Evolutionary conservation across 53 echinoderm and acorn worm genomes (phyloP).

Genomic region (Echinarachnius parma): DNA sequence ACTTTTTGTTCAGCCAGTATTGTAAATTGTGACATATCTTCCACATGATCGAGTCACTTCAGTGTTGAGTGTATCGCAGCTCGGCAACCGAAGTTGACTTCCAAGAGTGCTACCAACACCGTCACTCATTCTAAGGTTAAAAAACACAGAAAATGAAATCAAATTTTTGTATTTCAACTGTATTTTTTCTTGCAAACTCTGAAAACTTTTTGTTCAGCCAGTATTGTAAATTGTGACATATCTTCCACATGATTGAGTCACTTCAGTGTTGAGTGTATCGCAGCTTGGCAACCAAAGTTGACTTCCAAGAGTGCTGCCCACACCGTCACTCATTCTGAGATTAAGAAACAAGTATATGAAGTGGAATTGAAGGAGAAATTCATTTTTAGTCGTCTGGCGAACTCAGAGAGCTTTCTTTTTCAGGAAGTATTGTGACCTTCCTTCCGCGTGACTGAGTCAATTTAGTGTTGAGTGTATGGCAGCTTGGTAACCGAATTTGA

Average conservation of each 20-base stretch:
- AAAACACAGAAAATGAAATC: no score
- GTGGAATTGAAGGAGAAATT: no score
- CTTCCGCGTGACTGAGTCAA: constrained; percentile 1
- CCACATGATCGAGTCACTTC: neutral
- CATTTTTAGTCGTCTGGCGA: no score
- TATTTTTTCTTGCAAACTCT: no score
- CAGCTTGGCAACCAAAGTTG: constrained; percentile 39
- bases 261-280: constrained; percentile 14
- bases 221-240: constrained; percentile 58
- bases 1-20: constrained; percentile 92
- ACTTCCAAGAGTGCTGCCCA: constrained; percentile 7
- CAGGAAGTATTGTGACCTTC: constrained; percentile 69
- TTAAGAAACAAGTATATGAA: no score
- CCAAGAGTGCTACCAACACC: neutral
- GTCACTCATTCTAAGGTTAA: constrained; percentile 32
- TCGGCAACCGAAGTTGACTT: constrained; percentile 41
- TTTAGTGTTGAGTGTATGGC: constrained; percentile 10
- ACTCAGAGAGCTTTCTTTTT: no score
- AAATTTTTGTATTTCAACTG: no score
- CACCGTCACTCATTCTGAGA: constrained; percentile 23
- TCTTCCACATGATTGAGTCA: constrained; percentile 2
- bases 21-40: constrained; percentile 48
- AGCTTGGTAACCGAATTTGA: constrained; percentile 39
- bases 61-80: constrained; percentile 15
- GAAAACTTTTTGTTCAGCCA: no score